Percentiles rank a stretch among this genome's conserved stretches.
These are phyloP conservation scores for Masticophis lateralis DNA, from an alignment of 2,797 vertebrate genomes.

Conservation along the genomic window DNA sequence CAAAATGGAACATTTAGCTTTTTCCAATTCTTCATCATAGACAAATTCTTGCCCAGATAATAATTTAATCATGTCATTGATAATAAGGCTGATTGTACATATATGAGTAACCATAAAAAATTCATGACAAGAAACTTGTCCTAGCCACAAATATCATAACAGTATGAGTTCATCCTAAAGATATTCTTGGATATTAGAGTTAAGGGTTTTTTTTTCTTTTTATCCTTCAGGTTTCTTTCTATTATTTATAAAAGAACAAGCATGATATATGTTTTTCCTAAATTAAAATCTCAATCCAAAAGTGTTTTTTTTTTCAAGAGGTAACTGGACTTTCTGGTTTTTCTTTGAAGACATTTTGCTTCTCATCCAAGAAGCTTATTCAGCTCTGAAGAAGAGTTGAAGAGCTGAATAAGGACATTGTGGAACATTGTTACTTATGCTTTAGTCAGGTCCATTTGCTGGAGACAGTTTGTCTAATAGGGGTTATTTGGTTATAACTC, in stretches of 20 bases:
- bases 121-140: background rate
- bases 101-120: slow-evolving; percentile 17
- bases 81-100: slow-evolving; percentile 8
- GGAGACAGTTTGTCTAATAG: background rate
- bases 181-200: background rate
- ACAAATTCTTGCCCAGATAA: background rate
- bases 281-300: background rate
- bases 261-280: background rate
- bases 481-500: background rate
- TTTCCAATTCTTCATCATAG: slow-evolving; percentile 17
- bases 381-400: too few relatives aligned
- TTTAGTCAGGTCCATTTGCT: background rate
- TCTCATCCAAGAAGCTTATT: too few relatives aligned
- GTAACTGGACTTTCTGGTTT: background rate
- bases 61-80: background rate
- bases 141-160: slow-evolving; percentile 20
- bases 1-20: slow-evolving; percentile 12
- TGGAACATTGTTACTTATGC: background rate
- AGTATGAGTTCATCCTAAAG: slow-evolving; percentile 8
- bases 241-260: background rate
- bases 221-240: background rate
- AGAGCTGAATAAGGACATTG: background rate
- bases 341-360: background rate
- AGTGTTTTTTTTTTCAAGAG: background rate
- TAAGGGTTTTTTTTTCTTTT: background rate